These are phyloP conservation scores for Pomatorhinus ruficollis DNA, from an alignment of 2,113 vertebrate species.

Conservation along the genomic window DNA sequence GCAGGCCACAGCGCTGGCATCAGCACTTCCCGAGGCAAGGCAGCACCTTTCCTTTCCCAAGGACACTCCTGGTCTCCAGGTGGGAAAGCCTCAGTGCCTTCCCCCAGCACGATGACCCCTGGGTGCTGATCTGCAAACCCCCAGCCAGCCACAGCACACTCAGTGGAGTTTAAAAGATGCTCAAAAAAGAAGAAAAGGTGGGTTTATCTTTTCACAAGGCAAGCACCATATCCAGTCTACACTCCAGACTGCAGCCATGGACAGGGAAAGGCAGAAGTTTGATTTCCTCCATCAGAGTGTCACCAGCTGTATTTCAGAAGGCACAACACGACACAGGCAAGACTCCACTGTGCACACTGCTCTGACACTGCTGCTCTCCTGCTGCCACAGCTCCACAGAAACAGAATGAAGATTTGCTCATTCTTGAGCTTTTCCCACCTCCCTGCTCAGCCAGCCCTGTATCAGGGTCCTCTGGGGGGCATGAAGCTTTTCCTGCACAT, in stretches of 20 bases:
- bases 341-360: background rate
- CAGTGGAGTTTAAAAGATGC: background rate
- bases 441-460: background rate
- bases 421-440: background rate
- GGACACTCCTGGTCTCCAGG: background rate
- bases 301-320: background rate
- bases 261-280: background rate
- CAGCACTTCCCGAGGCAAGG: background rate
- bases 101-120: background rate
- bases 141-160: background rate
- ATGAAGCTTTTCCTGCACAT: background rate
- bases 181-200: background rate
- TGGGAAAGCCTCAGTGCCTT: background rate
- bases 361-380: background rate
- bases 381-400: background rate
- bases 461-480: background rate
- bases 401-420: background rate
- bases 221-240: background rate
- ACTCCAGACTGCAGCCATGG: background rate
- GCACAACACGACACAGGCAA: fast-evolving
- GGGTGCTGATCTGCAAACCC: background rate
- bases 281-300: background rate
- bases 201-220: background rate
- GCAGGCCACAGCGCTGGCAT: background rate
- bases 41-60: background rate